Conservation (phyloP, 1,140 invertebrate genomes). For the Gyrodactylus bullatarudis region DNA sequence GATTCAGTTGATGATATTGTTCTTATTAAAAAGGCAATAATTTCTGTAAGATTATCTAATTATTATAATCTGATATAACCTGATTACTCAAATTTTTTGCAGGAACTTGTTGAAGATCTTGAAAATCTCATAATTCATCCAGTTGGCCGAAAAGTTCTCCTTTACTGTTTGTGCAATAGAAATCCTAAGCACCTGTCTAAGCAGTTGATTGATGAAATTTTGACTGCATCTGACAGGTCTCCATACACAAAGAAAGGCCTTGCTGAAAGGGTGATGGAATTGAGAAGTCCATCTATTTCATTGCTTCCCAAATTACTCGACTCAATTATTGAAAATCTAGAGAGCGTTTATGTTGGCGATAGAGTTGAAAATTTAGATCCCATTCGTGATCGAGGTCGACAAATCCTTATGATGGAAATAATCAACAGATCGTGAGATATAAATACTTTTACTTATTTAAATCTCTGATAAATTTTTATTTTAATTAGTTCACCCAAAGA, state of each 20-base stretch:
- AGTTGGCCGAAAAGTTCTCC: neutral
- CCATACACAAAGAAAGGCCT: neutral
- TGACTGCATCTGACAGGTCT: neutral
- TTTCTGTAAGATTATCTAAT: neutral
- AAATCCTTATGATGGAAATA: neutral
- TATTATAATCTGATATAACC: neutral
- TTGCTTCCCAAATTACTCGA: neutral
- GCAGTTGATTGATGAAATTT: neutral
- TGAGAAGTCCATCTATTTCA: neutral
- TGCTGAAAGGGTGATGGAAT: neutral
- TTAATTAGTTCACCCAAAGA: neutral
- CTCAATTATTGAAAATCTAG: neutral
- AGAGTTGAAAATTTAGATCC: neutral
- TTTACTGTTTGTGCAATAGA: neutral
- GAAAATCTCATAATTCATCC: neutral
- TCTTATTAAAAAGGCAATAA: neutral
- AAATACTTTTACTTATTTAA: neutral
- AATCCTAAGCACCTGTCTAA: neutral
- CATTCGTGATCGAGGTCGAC: neutral
- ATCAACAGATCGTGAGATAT: neutral
- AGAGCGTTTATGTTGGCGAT: neutral
- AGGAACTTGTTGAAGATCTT: neutral
- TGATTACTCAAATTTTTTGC: neutral
- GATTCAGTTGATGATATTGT: neutral
- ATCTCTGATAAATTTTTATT: neutral